A percentile compares a stretch with the other conserved stretches of the same genome.
phyloP scores from a whole-genome alignment of 2,113 vertebrate species.

The Mus pahari region DNA sequence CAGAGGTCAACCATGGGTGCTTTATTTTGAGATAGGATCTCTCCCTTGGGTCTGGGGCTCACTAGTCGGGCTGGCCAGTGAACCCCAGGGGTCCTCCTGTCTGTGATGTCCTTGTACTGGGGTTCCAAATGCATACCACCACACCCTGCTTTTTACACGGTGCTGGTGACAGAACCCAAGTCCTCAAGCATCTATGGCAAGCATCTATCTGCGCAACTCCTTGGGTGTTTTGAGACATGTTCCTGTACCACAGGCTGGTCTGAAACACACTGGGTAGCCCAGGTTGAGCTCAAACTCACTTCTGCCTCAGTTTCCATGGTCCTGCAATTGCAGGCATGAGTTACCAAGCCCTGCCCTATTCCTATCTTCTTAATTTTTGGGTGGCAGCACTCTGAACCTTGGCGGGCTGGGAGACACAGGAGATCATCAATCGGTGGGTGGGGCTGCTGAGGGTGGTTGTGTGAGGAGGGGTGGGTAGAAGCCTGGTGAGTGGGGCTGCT shows the following conservation, averaged over 20 bases:
- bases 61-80: neutral
- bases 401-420: constrained; percentile 4
- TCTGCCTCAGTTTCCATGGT: neutral
- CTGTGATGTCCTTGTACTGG: neutral
- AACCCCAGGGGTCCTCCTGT: neutral
- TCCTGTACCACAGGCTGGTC: neutral
- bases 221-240: neutral
- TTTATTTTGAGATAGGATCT: neutral
- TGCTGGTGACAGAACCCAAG: neutral
- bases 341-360: neutral
- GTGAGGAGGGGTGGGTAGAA: neutral
- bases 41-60: neutral
- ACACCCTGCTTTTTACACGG: neutral
- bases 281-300: neutral
- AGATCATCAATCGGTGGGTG: constrained; percentile 45
- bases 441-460: constrained; percentile 43
- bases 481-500: constrained; percentile 64
- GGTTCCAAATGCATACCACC: too few relatives aligned
- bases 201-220: neutral
- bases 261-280: neutral
- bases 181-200: neutral
- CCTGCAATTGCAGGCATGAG: neutral
- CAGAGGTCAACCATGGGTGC: neutral
- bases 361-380: neutral
- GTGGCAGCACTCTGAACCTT: constrained; percentile 55